Evolutionary conservation across 2,888 invertebrate genomes (phyloP), one percentile per base, ranked within the genome.

Genomic region (Amiota minor): DNA sequence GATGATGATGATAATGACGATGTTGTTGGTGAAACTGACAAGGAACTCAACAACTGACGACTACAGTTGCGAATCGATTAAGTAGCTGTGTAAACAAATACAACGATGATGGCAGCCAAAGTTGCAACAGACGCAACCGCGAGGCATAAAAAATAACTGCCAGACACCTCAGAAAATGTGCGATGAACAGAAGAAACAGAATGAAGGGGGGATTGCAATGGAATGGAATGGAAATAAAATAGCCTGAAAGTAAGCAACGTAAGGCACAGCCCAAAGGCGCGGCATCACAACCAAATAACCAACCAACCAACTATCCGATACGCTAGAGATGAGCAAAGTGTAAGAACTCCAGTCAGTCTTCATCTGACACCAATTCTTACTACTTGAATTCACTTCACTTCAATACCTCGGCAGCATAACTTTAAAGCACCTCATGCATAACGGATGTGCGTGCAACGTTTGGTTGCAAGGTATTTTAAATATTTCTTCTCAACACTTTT

Each of bases 31-130:
- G 35, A 23, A 16, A 49, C 10, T 11, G 67, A n/a, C 47, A n/a
- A 35, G 35, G 35, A 35, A 49, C 20, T 69, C 67, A 74, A 67
- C 70, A 45, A 71, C 73, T 70, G 74, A 59, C 72, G 76, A 76
- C 81, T 80, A 80, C 76, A 79, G 76, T 79, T 82, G 80, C 78
- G 80, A 83, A 80, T 82, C 82, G 83, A 82, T 82, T 83, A 82
- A 83, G 83, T 83, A 82, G 83, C 83, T 79, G 76, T 78, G 82
- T 83, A 82, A 82, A 81, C 83, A 82, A 53, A 53, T 53, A 53
- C 53, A 53, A 80, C 79, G 74, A 74, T 75, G 72, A 73, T 14
- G 50, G 74, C 74, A 75, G 74, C 74, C 72, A 23, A 69, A 23
- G 16, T 10, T 16, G 18, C 65, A 65, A 12, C 14, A 47, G 46